Percentiles rank a stretch among this genome's conserved stretches.
These are phyloP conservation scores for Apolygus lucorum DNA, from an alignment of 1,140 invertebrate genomes.

Conservation along the genomic window DNA sequence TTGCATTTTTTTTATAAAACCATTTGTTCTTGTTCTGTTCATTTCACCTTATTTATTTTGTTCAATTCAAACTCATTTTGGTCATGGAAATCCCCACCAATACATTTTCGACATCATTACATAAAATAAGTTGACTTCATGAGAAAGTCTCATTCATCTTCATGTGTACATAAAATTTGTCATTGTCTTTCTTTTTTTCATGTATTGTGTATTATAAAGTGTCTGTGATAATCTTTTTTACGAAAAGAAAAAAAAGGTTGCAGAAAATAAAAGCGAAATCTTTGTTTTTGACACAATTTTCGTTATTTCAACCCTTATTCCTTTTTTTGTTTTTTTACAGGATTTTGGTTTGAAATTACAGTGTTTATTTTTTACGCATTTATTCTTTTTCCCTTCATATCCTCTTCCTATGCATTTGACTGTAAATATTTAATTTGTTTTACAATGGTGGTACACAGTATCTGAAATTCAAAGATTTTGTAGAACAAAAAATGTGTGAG, in stretches of 20 bases:
- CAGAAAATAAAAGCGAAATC: background rate
- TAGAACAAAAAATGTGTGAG: no score
- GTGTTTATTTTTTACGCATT: no score
- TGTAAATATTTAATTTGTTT: no score
- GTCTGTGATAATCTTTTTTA: constrained; percentile 17
- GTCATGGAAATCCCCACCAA: background rate
- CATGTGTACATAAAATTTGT: background rate
- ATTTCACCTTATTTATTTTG: background rate
- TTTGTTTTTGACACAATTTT: background rate
- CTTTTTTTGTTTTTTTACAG: background rate
- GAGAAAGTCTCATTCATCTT: background rate
- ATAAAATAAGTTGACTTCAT: background rate
- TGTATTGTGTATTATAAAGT: constrained; percentile 2
- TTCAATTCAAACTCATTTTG: background rate
- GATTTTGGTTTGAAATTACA: no score
- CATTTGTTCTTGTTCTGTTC: background rate
- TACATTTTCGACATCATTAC: background rate
- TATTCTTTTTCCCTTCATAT: no score
- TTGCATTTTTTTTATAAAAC: constrained; percentile 21
- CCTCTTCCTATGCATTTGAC: no score
- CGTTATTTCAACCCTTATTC: background rate
- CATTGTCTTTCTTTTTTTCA: background rate
- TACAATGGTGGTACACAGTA: no score
- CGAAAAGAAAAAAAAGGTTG: constrained; percentile 8
- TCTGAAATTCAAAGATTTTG: no score